phyloP scores from a whole-genome alignment of 2,113 vertebrate species.

The Montifringilla adamsi region DNA sequence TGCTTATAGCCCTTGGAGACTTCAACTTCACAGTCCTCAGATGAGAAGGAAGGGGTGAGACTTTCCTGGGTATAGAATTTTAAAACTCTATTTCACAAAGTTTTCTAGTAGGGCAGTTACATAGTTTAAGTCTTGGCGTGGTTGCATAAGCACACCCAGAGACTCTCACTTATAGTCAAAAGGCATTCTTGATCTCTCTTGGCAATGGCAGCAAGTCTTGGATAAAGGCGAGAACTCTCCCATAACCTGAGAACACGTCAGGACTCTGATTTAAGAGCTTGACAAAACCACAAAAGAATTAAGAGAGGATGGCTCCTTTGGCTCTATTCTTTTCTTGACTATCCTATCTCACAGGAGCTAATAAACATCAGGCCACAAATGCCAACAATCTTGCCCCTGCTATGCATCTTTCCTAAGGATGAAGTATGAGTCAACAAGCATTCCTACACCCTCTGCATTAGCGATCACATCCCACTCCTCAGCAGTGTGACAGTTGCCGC shows the following conservation, averaged over 20 bases:
- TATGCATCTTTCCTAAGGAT: neutral
- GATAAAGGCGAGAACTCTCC: neutral
- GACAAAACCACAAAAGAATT: neutral
- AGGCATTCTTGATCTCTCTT: neutral
- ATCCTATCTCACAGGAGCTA: neutral
- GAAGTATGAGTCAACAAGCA: neutral
- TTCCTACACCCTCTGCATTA: neutral
- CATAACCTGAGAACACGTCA: neutral
- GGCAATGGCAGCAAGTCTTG: neutral
- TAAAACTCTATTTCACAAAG: neutral
- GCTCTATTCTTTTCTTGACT: neutral
- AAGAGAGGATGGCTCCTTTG: neutral
- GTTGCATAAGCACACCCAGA: neutral
- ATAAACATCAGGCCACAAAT: neutral
- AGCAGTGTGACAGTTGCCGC: neutral
- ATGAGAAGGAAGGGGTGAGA: neutral
- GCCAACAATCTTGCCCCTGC: neutral
- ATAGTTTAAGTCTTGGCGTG: neutral
- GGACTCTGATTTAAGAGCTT: neutral
- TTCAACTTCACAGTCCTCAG: neutral
- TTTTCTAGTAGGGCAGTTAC: neutral
- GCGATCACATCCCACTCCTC: neutral
- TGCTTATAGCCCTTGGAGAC: neutral
- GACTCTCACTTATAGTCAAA: neutral
- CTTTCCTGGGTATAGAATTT: neutral